Percentiles rank a stretch among this genome's conserved stretches.
phyloP scores from a whole-genome alignment of 2,113 vertebrate species.

The Trematomus loennbergii region DNA sequence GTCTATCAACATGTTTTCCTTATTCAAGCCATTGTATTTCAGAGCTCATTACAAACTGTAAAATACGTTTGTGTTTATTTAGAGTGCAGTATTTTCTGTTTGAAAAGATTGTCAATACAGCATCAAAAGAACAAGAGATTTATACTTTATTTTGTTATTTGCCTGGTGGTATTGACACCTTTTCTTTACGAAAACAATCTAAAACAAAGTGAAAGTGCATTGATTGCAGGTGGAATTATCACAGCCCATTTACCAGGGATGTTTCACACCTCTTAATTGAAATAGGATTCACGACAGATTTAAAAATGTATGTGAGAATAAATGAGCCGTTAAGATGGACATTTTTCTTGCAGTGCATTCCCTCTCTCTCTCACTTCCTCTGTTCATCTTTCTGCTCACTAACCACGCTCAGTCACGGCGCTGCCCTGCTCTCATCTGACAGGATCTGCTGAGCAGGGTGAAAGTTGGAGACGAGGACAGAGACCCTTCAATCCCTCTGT shows the following conservation, averaged over 20 bases:
- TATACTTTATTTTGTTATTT: background rate
- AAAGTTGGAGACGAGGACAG: slow-evolving; percentile 59
- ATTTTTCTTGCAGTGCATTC: slow-evolving; percentile 29
- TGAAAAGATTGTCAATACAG: background rate
- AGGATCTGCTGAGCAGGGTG: slow-evolving; percentile 62
- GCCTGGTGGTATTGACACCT: slow-evolving; percentile 19
- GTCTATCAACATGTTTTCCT: slow-evolving; percentile 6
- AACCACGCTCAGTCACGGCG: slow-evolving; percentile 36
- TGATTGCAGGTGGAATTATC: slow-evolving; percentile 40
- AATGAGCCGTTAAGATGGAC: slow-evolving; percentile 49
- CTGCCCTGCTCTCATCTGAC: slow-evolving; percentile 53
- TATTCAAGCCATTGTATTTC: slow-evolving; percentile 7
- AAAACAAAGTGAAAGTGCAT: slow-evolving; percentile 1
- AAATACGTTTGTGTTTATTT: background rate
- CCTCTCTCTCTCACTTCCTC: slow-evolving; percentile 8
- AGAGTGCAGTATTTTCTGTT: background rate
- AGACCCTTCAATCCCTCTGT: slow-evolving; percentile 37
- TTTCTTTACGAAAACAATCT: slow-evolving; percentile 21
- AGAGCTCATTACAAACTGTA: background rate
- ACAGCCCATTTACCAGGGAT: slow-evolving; percentile 41
- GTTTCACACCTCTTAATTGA: slow-evolving; percentile 50
- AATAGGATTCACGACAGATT: slow-evolving; percentile 45
- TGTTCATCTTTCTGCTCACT: slow-evolving; percentile 66
- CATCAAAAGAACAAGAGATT: no score
- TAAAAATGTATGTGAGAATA: slow-evolving; percentile 38